Evolutionary conservation across 1,140 invertebrate genomes (phyloP), one percentile per base, ranked within the genome.

Genomic region (Meloidogyne hapla): DNA sequence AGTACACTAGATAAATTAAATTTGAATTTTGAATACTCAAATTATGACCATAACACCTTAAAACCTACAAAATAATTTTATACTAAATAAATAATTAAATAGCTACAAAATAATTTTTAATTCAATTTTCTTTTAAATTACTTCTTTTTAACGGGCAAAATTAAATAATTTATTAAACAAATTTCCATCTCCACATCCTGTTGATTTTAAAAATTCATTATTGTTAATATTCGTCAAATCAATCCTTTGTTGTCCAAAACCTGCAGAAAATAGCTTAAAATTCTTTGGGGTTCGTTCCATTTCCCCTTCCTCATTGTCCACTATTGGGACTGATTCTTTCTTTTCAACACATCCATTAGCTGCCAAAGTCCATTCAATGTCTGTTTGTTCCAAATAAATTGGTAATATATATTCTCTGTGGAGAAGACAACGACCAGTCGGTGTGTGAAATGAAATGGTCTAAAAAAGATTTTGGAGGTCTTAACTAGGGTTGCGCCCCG

Each of bases 241-340:
- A 56, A 56, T 56, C 8, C 0, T 56, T 21, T 56, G 18, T 56
- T 56, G 48, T 56, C 8, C 18, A 56, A 56, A 18, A 23, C 9
- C 8, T 8, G n/a, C n/a, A 8, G 65, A 42, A 33, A 42, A 42
- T 67, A 33, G n/a, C 5, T 18, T n/a, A 18, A 18, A 67, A 4
- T 67, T 33, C 21, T 9, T 38, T 9, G 18, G 18, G 4, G 23
- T 33, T 67, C 5, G 12, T 4, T 18, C 48, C 42, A 73, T 65
- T 33, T 73, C 26, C 10, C 71, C 71, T 5, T 73, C 23, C 26
- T 73, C 71, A 38, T 33, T 73, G 23, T 73, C 71, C 0, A 73
- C 71, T 12, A 61, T 18, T 12, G 56, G 56, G 6, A 65, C 28
- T 23, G 5, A 38, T 23, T 18, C 23, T 26, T 26, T 73, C 23